phyloP scores from a whole-genome alignment of 2,888 invertebrate genomes.

The Podotricha telesiphe region DNA sequence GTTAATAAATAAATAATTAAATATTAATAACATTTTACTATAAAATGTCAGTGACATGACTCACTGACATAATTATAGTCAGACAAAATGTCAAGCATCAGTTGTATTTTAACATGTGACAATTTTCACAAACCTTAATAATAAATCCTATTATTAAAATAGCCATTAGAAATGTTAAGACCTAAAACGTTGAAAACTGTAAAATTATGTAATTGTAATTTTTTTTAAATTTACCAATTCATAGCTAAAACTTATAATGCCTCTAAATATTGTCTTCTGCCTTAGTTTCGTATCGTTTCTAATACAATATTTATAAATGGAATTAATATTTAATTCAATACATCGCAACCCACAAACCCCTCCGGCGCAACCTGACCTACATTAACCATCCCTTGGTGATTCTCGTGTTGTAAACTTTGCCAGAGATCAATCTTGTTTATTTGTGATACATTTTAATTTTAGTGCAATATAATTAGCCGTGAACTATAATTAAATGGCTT shows the following conservation, averaged over 20 bases:
- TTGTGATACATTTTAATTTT: slow-evolving; percentile 2
- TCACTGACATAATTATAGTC: too few relatives aligned
- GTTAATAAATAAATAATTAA: too few relatives aligned
- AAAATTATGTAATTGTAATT: neutral
- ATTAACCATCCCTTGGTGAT: slow-evolving; percentile 18
- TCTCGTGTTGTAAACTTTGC: slow-evolving; percentile 16
- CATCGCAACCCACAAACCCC: neutral
- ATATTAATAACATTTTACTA: too few relatives aligned
- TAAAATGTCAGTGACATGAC: too few relatives aligned
- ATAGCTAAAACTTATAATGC: neutral
- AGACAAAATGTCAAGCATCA: too few relatives aligned
- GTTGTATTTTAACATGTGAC: too few relatives aligned
- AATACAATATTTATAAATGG: neutral
- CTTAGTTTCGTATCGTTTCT: neutral
- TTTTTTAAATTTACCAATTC: neutral
- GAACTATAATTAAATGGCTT: neutral
- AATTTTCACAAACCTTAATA: too few relatives aligned
- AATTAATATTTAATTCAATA: neutral
- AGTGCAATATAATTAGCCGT: neutral
- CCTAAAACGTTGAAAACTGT: too few relatives aligned
- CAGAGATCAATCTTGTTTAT: slow-evolving; percentile 13
- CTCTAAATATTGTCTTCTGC: neutral
- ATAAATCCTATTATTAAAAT: too few relatives aligned
- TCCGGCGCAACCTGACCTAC: slow-evolving; percentile 25
- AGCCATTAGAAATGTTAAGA: too few relatives aligned